Evolutionary conservation across 2,797 vertebrate genomes (phyloP).

Genomic region (Ficedula albicollis): DNA sequence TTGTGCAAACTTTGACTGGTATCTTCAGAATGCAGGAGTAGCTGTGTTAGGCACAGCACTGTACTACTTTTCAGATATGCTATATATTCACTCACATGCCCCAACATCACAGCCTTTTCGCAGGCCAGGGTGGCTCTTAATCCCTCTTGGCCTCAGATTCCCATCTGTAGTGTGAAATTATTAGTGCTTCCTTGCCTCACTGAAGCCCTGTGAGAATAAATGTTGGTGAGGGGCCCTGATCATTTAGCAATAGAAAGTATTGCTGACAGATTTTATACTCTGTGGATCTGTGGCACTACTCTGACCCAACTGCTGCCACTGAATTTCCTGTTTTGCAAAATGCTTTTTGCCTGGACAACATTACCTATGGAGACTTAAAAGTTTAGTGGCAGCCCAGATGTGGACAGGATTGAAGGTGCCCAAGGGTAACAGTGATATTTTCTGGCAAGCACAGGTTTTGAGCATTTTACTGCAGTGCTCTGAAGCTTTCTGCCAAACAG

Average conservation of each 20-base stretch:
- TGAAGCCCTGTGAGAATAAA: neutral
- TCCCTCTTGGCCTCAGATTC: neutral
- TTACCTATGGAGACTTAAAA: neutral
- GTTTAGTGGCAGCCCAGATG: neutral
- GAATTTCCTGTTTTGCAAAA: neutral
- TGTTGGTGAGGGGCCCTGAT: neutral
- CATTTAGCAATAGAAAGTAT: neutral
- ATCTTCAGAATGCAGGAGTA: neutral
- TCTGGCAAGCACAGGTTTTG: conserved; percentile 5
- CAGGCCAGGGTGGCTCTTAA: neutral
- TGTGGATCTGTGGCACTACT: neutral
- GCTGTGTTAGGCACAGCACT: neutral
- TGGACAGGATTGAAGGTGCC: neutral
- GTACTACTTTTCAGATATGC: neutral
- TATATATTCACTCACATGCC: neutral
- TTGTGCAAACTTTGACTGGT: neutral
- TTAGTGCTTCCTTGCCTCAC: neutral
- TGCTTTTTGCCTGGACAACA: neutral
- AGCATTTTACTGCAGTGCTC: conserved; percentile 10
- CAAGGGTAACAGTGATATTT: conserved; percentile 38
- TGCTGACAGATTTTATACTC: neutral
- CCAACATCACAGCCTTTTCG: neutral
- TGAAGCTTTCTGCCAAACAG: conserved; percentile 39
- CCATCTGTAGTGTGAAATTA: neutral
- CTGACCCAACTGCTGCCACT: neutral